Evolutionary conservation across 2,113 vertebrate genomes (phyloP), one percentile per base, ranked within the genome.

Genomic region (Megaleporinus macrocephalus): DNA sequence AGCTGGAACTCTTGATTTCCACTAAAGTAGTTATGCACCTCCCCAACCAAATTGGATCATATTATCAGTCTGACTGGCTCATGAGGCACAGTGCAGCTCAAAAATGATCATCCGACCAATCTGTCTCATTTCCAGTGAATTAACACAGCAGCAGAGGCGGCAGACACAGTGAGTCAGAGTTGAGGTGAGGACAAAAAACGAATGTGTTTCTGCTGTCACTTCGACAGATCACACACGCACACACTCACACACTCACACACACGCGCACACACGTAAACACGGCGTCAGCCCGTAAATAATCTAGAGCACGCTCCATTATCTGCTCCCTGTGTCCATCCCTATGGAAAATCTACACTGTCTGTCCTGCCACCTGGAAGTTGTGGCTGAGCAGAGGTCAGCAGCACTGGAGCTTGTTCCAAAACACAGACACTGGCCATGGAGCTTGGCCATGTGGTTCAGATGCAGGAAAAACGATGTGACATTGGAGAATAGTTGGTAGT

Each of bases 131-230:
- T 68, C 30, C 65, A 33, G 65, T 68, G 65, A 33, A 36, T 36
- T 68, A 36, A 36, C 15, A 24, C 30, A 22, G 65, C 13, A 24
- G 49, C 73, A 65, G 62, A 30, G 62, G 27, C 65, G 30, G 41
- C 30, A 68, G 63, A 30, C 14, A 9, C 33, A 63, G 33, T 63
- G 57, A 62, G 30, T 26, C 33, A 24, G n/a, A 74, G 75, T 65
- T 49, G n/a, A 77, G 36, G n/a, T 77, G 20, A 47, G 75, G 59
- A 77, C 75, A 41, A 13, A 68, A 36, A 68, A 36, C 33, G 30
- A 68, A 41, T 18, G 20, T 18, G 27, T 68, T 36, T 68, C 41
- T 44, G 5, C 65, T 36, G 33, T 68, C 33, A 41, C 11, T 7
- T 20, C 20, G 29, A 76, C 55, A 13, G 53, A 76, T 27, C 29